phyloP scores from a whole-genome alignment of 2,113 vertebrate species.

The Astur gentilis region DNA sequence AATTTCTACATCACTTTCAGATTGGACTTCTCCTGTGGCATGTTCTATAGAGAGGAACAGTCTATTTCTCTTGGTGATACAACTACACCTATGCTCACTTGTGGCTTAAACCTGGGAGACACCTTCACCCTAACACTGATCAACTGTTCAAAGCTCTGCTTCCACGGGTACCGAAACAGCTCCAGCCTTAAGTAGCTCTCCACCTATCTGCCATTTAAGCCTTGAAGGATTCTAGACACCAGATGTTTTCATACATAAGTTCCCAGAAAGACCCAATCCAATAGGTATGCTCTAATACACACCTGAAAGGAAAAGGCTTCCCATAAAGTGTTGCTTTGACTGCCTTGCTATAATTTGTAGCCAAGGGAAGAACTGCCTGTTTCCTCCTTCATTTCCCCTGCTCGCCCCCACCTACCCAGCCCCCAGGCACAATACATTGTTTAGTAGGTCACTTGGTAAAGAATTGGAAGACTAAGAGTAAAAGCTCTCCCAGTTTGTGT shows the following conservation, averaged over 20 bases:
- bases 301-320: neutral
- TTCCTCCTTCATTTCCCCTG: neutral
- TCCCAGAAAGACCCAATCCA: neutral
- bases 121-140: neutral
- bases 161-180: neutral
- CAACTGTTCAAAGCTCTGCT: neutral
- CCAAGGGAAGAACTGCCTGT: neutral
- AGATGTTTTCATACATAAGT: neutral
- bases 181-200: neutral
- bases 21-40: neutral
- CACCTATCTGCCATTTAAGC: neutral
- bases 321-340: neutral
- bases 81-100: neutral
- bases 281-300: neutral
- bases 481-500: neutral
- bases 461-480: neutral
- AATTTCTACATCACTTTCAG: neutral
- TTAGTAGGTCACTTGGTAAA: neutral
- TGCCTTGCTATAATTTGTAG: neutral
- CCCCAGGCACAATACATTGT: neutral
- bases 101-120: neutral
- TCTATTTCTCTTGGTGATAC: neutral
- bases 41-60: neutral
- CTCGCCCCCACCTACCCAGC: accelerated
- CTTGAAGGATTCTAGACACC: neutral